phyloP scores from a whole-genome alignment of 2,888 invertebrate species.

The Drosophila fulvimacula region DNA sequence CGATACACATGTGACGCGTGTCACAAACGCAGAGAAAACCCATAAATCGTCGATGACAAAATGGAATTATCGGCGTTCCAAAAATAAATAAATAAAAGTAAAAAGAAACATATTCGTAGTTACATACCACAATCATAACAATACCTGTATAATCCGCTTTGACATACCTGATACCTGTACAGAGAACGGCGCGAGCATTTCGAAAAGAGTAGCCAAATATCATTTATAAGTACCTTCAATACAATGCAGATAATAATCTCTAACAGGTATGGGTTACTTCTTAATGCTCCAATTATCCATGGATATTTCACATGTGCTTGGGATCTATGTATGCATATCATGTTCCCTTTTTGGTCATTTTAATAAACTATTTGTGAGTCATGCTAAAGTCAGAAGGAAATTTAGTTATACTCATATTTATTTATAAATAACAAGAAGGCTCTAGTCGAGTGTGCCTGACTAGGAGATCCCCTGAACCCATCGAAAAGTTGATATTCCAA shows the following conservation, averaged over 20 bases:
- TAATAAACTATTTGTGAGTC: neutral
- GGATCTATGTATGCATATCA: neutral
- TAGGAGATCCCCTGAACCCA: no score
- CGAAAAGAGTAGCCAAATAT: slow-evolving; percentile 27
- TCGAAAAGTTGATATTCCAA: no score
- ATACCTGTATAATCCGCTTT: slow-evolving; percentile 49
- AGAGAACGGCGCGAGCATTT: slow-evolving; percentile 4
- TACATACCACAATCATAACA: slow-evolving; percentile 36
- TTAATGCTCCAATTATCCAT: slow-evolving; percentile 22
- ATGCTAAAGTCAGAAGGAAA: neutral
- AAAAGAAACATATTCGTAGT: slow-evolving; percentile 21
- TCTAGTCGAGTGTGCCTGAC: no score
- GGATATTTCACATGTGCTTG: neutral
- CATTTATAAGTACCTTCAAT: slow-evolving; percentile 8
- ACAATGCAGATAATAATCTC: slow-evolving; percentile 24
- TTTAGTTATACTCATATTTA: no score
- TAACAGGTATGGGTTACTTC: slow-evolving; percentile 11
- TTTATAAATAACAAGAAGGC: no score
- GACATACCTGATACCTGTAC: slow-evolving; percentile 23
- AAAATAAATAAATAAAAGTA: neutral
- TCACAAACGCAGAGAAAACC: slow-evolving; percentile 43
- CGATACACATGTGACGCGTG: slow-evolving; percentile 52
- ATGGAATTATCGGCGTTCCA: slow-evolving; percentile 28
- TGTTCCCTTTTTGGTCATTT: neutral
- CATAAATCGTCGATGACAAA: slow-evolving; percentile 61